Evolutionary conservation across 2,888 invertebrate species (phyloP), one percentile per base, ranked within the genome.

Genomic region (Protophormia terraenovae): DNA sequence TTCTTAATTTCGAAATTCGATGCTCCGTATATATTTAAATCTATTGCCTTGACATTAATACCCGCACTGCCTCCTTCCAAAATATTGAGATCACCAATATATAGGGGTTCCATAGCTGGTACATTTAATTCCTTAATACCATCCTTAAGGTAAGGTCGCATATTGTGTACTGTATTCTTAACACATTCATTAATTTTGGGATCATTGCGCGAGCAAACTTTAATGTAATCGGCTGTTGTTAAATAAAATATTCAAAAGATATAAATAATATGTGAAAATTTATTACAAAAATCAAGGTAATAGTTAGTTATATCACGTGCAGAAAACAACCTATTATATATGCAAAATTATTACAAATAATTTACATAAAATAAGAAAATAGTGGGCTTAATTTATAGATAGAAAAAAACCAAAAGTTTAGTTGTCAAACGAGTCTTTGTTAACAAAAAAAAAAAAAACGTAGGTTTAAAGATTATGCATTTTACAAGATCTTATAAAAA

Each of bases 31-130:
- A 96, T 94, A 88, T 93, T 94, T 78, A 96, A 94, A 72, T 96
- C 94, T 83, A 92, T 95, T 72, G 91, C 91, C 81, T 88, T 90
- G 7, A 91, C 90, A 29, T 90, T 91, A 3, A 92, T 87, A 2
- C 92, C 92, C 0, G 77, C 78, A 3, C 88, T 83, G 27, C 92
- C 89, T 0, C 95, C 95, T 87, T 96, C 94, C 89, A 95, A 94
- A 69, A 96, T 94, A 81, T 94, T 94, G 71, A 96, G 92, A 38
- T 95, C 94, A 0, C 96, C 95, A 12, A 97, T 93, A 27, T 91
- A 92, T 82, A 97, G 94, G 0, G 97, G 97, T 86, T 97, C 96
- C 87, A 96, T 92, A 0, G 95, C 93, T 0, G 96, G 96, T 12
- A 96, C 94, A 32, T 94, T 93, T 7, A 96, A 91, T 88, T 95